phyloP scores from a whole-genome alignment of 2,113 vertebrate species.

The Vicugna pacos region DNA sequence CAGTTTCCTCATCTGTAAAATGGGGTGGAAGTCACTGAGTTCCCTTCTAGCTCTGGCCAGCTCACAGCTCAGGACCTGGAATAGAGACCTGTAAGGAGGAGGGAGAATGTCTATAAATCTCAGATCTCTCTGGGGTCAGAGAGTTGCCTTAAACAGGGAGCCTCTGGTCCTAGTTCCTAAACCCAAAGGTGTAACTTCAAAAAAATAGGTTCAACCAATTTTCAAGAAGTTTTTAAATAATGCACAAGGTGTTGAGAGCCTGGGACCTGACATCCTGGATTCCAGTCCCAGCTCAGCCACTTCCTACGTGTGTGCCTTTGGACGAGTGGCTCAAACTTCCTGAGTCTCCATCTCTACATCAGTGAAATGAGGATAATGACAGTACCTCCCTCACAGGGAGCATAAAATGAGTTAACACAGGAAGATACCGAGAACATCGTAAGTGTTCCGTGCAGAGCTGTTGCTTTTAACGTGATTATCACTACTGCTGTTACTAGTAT shows the following conservation, averaged over 20 bases:
- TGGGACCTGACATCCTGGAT: background rate
- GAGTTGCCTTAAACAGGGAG: background rate
- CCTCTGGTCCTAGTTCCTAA: background rate
- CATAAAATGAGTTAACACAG: background rate
- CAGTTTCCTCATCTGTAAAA: background rate
- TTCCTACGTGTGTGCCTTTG: background rate
- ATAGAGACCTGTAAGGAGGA: background rate
- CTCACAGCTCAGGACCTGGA: background rate
- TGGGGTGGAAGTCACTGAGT: background rate
- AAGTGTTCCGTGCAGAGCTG: too few relatives aligned
- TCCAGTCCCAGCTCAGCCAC: background rate
- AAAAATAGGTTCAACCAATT: background rate
- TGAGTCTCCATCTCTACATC: background rate
- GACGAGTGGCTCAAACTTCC: background rate
- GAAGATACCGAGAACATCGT: background rate
- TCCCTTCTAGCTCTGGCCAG: background rate
- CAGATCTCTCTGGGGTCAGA: background rate
- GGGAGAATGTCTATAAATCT: rapidly evolving
- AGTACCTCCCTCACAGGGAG: background rate
- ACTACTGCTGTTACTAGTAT: background rate
- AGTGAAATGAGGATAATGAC: background rate
- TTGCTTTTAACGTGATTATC: background rate
- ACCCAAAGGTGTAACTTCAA: background rate
- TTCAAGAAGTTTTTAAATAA: background rate
- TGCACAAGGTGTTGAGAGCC: background rate